Evolutionary conservation across 2,888 invertebrate genomes (phyloP), one percentile per base, ranked within the genome.

Genomic region (Silvanus unidentatus): DNA sequence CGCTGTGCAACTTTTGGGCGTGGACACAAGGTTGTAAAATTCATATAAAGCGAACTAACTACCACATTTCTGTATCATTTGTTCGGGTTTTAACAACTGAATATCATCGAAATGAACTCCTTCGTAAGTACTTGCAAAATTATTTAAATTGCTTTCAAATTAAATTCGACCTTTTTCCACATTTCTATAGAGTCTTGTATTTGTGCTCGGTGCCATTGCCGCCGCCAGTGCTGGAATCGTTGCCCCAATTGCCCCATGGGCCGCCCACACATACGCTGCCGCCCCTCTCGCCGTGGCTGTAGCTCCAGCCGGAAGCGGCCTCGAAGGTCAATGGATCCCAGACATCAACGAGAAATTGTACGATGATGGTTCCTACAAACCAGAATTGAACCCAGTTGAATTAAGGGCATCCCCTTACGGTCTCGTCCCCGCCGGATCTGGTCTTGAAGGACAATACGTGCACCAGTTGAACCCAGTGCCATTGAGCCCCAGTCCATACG

Each of bases 331-430:
- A 43, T 64, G 60, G 50, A 58, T 63, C 9, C 65, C 49, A 13
- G 63, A 64, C 48, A 49, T 57, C 50, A 54, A 45, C 30, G 64
- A 64, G 39, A 57, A 56, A 42, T 49, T 64, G 39, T 64, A 62
- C 55, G 65, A 65, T 38, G 65, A 65, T 50, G 65, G 65, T 42
- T 61, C 61, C 37, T 65, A 65, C 55, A 62, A 48, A 39, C 58
- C 60, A 1, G 43, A 55, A 51, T 28, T 49, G 14, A 40, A n/a
- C 28, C 32, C 48, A 29, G 30, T 43, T 14, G 40, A 38, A 35
- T 42, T 51, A 16, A 43, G 39, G 15, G 42, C 48, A 27, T 44
- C 47, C 13, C 52, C 53, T 8, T 52, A 50, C 37, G 51, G 47
- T 9, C 35, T 47, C 9, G 45, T 44, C 22, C 51, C 49, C 32